Evolutionary conservation across 2,888 invertebrate genomes (phyloP), one percentile per base, ranked within the genome.

Genomic region (Ophioninae sp.): DNA sequence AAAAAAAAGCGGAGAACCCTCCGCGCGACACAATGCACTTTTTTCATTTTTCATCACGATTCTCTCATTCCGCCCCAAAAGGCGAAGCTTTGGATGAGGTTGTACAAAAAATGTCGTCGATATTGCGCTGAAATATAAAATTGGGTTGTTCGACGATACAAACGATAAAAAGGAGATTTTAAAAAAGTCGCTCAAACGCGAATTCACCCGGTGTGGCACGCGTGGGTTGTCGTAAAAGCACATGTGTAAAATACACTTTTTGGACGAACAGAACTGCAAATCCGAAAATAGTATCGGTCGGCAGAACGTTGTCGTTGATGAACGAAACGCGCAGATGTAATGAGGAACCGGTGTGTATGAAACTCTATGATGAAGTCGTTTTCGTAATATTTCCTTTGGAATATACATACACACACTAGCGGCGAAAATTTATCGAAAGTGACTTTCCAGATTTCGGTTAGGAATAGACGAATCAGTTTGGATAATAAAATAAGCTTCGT

Each of bases 301-400:
- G 13, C n/a, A 67, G 37, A 65, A 73, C 44, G 64, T 39, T 79
- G 72, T 79, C 72, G 64, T 57, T 79, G 65, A 79, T 73, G 73
- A 65, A 65, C 41, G 73, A 67, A 73, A 79, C 67, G 72, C 65
- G 79, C 41, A 73, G 73, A 44, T 44, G 67, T 69, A 77, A 62
- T 59, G 73, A 73, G 65, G 39, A 65, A 56, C 41, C 67, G 44
- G 59, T 65, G 59, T 79, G 21, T 50, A 67, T 57, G 61, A 79
- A 72, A 79, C 59, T 7, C 72, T 7, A 67, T 65, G 67, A 79
- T 73, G 65, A 67, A 73, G 73, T 73, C 73, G 67, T 73, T 73
- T 21, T 20, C 79, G 57, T 37, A 44, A 67, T 73, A 44, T 56
- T 57, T 39, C 57, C 41, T 64, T 78, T 59, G 37, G 57, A 65